Evolutionary conservation across 2,113 vertebrate species (phyloP).

Genomic region (Mormoops blainvillei): DNA sequence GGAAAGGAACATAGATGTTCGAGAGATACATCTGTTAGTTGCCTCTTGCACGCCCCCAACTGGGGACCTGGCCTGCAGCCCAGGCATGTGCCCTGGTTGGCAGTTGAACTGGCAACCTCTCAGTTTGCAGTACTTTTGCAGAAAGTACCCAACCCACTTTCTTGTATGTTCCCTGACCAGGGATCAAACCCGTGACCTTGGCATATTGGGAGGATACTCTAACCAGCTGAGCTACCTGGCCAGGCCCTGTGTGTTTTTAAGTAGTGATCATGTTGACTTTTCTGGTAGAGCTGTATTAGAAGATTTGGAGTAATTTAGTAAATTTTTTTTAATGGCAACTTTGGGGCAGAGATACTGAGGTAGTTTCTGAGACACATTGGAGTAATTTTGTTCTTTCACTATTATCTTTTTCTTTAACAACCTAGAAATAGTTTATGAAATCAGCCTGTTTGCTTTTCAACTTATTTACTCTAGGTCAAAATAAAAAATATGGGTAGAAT

Average conservation of each 20-base stretch:
- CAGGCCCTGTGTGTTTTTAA: background rate
- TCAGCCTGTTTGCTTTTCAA: background rate
- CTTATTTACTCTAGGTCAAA: background rate
- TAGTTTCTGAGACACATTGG: background rate
- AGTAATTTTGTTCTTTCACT: constrained; percentile 19
- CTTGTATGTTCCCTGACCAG: background rate
- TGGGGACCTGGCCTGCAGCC: too few species aligned
- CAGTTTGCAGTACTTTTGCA: too few species aligned
- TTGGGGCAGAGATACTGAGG: background rate
- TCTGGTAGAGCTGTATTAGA: background rate
- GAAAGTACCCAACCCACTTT: background rate
- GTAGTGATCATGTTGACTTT: constrained; percentile 18
- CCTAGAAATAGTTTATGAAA: constrained; percentile 26
- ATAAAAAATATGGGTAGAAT: background rate
- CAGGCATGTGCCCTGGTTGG: too few species aligned
- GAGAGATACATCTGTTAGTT: too few species aligned
- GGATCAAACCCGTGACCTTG: background rate
- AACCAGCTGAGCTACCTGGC: background rate
- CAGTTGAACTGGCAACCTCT: too few species aligned
- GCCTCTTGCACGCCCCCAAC: too few species aligned
- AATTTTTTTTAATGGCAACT: background rate
- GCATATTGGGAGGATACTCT: background rate
- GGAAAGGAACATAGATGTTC: too few species aligned
- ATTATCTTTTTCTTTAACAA: background rate
- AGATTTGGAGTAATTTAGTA: background rate